These are phyloP conservation scores for Seriola aureovittata DNA, from an alignment of 2,113 vertebrate species.

Conservation along the genomic window DNA sequence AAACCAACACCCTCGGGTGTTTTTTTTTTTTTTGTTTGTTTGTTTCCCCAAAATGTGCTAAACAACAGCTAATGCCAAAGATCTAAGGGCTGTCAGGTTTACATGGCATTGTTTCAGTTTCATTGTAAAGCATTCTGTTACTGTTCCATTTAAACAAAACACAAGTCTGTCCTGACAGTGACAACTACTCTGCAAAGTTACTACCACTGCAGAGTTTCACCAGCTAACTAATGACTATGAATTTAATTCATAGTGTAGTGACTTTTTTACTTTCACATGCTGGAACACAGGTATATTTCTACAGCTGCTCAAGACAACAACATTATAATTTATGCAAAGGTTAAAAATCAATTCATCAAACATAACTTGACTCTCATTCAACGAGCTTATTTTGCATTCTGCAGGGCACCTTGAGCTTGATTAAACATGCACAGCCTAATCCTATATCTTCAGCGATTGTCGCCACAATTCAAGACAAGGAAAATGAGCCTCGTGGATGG, in stretches of 20 bases:
- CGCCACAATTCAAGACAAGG: conserved; percentile 59
- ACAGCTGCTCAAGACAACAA: conserved; percentile 36
- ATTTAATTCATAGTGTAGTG: neutral
- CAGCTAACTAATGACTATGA: neutral
- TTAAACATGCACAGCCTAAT: conserved; percentile 64
- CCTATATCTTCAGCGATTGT: conserved; percentile 63
- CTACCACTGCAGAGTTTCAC: conserved; percentile 8
- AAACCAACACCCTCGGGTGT: conserved; percentile 3
- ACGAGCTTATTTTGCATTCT: conserved; percentile 63
- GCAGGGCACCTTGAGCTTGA: conserved; percentile 52
- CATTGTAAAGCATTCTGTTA: conserved; percentile 10
- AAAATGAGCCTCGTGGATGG: conserved; percentile 56
- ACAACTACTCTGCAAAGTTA: conserved; percentile 11
- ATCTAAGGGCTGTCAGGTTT: conserved; percentile 39
- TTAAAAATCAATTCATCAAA: conserved; percentile 65
- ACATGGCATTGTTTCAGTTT: conserved; percentile 28
- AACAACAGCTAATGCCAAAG: conserved; percentile 24
- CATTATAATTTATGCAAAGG: conserved; percentile 50
- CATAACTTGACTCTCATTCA: conserved; percentile 51
- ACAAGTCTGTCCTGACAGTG: conserved; percentile 2
- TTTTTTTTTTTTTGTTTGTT: neutral
- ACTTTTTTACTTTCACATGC: neutral
- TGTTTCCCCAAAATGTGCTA: neutral
- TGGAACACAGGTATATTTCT: conserved; percentile 6
- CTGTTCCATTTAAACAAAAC: conserved; percentile 41